A percentile compares a stretch with the other conserved stretches of the same genome.
Evolutionary conservation across 2,113 vertebrate species (phyloP).

Genomic region (Cryptotis parvus): DNA sequence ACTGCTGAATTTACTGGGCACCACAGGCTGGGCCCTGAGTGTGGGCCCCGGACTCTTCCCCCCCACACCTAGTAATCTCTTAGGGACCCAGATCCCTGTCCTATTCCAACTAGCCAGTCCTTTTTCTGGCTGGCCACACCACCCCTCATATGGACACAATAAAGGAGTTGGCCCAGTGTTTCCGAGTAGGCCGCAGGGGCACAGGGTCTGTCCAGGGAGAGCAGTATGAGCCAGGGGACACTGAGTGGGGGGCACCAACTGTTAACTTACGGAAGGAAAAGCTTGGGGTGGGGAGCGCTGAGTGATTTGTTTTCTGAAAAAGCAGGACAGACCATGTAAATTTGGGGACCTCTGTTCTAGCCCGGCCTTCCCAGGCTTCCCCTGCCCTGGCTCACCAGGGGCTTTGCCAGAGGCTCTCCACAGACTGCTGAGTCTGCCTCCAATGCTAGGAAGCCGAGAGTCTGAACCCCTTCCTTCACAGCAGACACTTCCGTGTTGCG

Average conservation of each 20-base stretch:
- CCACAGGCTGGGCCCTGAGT: neutral
- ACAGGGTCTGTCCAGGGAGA: too few species aligned
- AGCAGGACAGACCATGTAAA: too few species aligned
- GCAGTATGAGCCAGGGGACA: too few species aligned
- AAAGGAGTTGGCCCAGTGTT: neutral
- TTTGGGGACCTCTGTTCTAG: too few species aligned
- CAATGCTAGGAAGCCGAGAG: neutral
- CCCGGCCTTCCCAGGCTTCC: too few species aligned
- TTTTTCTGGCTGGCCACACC: neutral
- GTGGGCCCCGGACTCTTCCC: neutral
- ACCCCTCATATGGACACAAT: neutral
- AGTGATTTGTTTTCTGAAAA: too few species aligned
- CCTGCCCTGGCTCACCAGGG: neutral
- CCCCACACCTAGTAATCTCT: neutral
- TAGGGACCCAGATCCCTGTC: too few species aligned
- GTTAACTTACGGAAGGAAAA: too few species aligned
- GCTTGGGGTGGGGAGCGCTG: too few species aligned
- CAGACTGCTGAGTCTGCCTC: rapidly evolving
- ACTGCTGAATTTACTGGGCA: neutral
- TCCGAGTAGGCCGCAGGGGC: too few species aligned
- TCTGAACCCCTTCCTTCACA: neutral
- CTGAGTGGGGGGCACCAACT: too few species aligned
- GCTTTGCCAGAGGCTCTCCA: rapidly evolving
- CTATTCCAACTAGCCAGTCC: neutral
- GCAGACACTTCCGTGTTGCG: neutral